Percentiles rank a stretch among this genome's conserved stretches.
Conservation (phyloP, 2,888 invertebrate genomes). For the Papilio gigon region DNA sequence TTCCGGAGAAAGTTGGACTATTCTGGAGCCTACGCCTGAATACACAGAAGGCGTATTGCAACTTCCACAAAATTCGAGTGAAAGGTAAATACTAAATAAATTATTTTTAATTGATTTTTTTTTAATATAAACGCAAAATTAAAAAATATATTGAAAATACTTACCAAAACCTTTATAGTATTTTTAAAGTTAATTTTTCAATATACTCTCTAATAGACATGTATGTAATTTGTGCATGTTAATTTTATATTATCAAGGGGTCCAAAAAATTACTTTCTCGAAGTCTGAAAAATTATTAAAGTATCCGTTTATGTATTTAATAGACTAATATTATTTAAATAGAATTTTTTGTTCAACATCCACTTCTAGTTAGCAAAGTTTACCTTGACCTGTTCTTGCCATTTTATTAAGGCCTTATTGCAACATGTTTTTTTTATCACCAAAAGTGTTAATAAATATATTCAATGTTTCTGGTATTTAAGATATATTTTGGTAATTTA, state of each 20-base stretch:
- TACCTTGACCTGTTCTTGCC: constrained; percentile 6
- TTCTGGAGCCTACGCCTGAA: constrained; percentile 64
- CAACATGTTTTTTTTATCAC: background rate
- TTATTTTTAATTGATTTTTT: background rate
- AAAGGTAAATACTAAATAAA: constrained; percentile 53
- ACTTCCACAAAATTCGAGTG: constrained; percentile 52
- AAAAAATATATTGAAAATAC: background rate
- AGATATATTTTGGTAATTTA: too few species aligned
- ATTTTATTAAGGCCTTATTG: background rate
- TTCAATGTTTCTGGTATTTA: too few species aligned
- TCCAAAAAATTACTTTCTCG: too few species aligned
- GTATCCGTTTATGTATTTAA: too few species aligned
- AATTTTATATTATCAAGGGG: background rate
- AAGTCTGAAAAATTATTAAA: too few species aligned
- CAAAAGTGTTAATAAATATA: background rate
- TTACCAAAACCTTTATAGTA: background rate
- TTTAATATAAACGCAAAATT: background rate
- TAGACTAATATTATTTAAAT: background rate
- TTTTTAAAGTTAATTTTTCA: background rate
- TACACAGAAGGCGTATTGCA: constrained; percentile 61
- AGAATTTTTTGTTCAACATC: background rate
- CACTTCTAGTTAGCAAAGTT: background rate
- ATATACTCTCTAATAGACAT: too few species aligned
- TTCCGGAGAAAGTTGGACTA: constrained; percentile 79
- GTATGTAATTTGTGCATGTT: background rate